Conservation (phyloP, 2,797 vertebrate species). For the Anas bernieri region DNA sequence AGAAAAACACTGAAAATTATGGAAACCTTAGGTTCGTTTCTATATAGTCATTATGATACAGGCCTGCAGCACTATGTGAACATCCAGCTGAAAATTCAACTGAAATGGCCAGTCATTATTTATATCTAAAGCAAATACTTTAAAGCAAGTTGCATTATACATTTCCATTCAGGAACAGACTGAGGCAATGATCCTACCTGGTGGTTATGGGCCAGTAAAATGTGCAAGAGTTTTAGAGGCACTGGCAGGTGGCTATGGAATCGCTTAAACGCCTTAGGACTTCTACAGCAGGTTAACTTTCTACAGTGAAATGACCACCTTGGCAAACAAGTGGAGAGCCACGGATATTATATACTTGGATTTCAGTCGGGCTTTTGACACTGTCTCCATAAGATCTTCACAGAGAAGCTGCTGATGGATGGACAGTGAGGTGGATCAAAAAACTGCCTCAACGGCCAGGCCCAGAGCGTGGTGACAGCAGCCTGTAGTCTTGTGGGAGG, state of each 20-base stretch:
- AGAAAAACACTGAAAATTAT: not conserved
- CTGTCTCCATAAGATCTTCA: not conserved
- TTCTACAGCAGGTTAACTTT: not conserved
- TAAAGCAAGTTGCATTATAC: not conserved
- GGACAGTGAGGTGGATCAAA: not conserved
- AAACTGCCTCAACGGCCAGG: not conserved
- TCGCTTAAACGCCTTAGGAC: not conserved
- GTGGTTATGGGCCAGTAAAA: not conserved
- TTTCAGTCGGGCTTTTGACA: not conserved
- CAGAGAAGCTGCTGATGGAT: not conserved
- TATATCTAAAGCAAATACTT: not conserved
- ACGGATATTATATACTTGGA: not conserved
- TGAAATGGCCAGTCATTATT: not conserved
- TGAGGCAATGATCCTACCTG: not conserved
- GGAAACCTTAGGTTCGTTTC: not conserved
- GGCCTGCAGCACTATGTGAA: not conserved
- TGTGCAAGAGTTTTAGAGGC: not conserved
- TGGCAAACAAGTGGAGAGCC: not conserved
- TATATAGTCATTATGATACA: not conserved
- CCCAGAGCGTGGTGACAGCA: too few species aligned
- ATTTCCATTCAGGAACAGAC: not conserved
- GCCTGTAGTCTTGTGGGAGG: not conserved
- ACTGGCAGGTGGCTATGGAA: not conserved
- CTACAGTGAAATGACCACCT: not conserved
- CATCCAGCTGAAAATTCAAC: not conserved